Evolutionary conservation across 1,140 invertebrate genomes (phyloP).

Genomic region (Brachionus calyciflorus): DNA sequence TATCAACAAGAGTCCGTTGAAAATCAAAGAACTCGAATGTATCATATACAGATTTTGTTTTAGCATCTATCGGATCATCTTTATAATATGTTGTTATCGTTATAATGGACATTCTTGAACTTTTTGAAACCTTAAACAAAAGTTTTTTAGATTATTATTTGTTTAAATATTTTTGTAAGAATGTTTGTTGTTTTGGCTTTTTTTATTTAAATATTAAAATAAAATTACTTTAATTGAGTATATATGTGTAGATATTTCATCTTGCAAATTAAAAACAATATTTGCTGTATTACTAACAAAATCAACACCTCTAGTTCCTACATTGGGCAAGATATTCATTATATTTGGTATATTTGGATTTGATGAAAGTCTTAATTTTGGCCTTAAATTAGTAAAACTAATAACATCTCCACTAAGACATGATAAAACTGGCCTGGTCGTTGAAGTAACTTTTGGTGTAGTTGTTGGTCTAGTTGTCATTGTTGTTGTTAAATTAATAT

Average conservation of each 20-base stretch:
- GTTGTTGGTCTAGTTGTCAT: background rate
- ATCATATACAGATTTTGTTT: background rate
- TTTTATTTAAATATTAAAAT: background rate
- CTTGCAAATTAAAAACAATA: constrained; percentile 2
- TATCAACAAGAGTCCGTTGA: background rate
- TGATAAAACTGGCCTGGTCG: background rate
- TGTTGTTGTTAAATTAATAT: background rate
- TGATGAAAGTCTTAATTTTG: background rate
- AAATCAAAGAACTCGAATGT: background rate
- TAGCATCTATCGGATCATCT: background rate
- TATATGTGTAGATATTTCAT: constrained; percentile 5
- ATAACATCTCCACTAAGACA: background rate
- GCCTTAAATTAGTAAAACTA: background rate
- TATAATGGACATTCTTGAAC: background rate
- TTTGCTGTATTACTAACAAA: background rate
- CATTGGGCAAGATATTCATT: background rate
- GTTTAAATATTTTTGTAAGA: background rate
- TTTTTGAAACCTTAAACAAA: background rate
- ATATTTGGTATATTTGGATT: background rate
- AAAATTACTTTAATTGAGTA: constrained; percentile 10
- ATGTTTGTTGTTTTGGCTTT: background rate
- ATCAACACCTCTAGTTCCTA: background rate
- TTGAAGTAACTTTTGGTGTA: background rate
- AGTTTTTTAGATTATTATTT: background rate
- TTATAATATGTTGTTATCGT: background rate